phyloP scores from a whole-genome alignment of 2,888 invertebrate genomes.

The Craniophora ligustri region DNA sequence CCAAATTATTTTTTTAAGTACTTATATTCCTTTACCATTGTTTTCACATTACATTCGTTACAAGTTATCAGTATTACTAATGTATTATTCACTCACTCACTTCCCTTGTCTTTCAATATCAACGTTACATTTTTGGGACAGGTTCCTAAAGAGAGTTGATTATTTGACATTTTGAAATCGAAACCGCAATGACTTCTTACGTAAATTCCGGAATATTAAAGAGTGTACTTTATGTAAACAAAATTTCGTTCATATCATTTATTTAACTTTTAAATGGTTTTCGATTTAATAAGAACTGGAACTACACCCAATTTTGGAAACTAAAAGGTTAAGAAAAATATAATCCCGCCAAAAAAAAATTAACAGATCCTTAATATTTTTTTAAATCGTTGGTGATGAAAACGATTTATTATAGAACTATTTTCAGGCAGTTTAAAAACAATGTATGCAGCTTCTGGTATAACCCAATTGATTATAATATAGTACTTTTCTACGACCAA shows the following conservation, averaged over 20 bases:
- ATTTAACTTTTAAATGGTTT: not conserved
- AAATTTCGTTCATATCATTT: not conserved
- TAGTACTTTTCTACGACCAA: conserved; percentile 23
- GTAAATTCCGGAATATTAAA: conserved; percentile 3
- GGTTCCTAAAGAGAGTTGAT: not conserved
- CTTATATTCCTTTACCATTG: too few relatives aligned
- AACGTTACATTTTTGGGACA: not conserved
- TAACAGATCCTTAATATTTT: too few relatives aligned
- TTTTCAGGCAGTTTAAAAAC: too few relatives aligned
- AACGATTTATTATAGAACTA: too few relatives aligned
- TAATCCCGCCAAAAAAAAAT: too few relatives aligned
- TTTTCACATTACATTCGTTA: too few relatives aligned
- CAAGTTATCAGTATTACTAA: too few relatives aligned
- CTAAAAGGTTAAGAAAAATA: not conserved
- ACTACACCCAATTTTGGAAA: not conserved
- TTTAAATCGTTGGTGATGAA: too few relatives aligned
- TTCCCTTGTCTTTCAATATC: not conserved
- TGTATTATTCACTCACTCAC: too few relatives aligned
- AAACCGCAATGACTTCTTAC: not conserved
- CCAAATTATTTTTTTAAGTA: too few relatives aligned
- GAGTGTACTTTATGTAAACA: not conserved
- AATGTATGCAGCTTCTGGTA: too few relatives aligned
- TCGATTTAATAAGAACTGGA: not conserved
- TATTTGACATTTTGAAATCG: conserved; percentile 7
- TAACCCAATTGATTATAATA: too few relatives aligned